Evolutionary conservation across 2,113 vertebrate species (phyloP).

Genomic region (Sander lucioperca): DNA sequence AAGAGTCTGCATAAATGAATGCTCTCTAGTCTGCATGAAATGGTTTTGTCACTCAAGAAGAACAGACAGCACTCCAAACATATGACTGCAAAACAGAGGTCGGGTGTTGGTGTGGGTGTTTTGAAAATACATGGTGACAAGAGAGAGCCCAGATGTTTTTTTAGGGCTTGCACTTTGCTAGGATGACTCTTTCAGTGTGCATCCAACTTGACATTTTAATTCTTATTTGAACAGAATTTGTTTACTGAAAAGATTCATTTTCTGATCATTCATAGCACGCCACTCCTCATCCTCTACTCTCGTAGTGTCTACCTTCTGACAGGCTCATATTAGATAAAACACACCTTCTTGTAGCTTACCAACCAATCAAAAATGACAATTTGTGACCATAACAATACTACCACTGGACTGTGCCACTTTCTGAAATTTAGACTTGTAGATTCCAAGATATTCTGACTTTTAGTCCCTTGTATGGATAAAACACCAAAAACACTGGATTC

Average conservation of each 20-base stretch:
- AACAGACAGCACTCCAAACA: slow-evolving; percentile 40
- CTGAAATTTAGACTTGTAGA: not conserved
- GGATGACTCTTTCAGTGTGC: not conserved
- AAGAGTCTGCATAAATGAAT: slow-evolving; percentile 67
- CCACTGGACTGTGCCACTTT: not conserved
- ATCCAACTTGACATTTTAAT: not conserved
- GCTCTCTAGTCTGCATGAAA: slow-evolving; percentile 61
- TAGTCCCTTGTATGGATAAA: not conserved
- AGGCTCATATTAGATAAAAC: not conserved
- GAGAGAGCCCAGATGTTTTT: slow-evolving; percentile 27
- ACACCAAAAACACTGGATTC: not conserved
- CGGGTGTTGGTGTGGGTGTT: slow-evolving; percentile 32
- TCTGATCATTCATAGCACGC: not conserved
- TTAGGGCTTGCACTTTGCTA: not conserved
- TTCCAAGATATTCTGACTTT: not conserved
- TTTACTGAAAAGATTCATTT: not conserved
- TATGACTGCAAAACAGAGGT: slow-evolving; percentile 23
- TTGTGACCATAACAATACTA: not conserved
- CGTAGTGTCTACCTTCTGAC: not conserved
- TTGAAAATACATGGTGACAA: slow-evolving; percentile 25
- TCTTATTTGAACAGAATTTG: not conserved
- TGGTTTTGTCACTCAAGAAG: slow-evolving; percentile 61
- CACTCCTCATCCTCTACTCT: not conserved
- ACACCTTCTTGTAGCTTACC: not conserved
- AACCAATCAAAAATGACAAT: not conserved